Evolutionary conservation across 2,113 vertebrate species (phyloP).

Genomic region (Chrysochloris asiatica): DNA sequence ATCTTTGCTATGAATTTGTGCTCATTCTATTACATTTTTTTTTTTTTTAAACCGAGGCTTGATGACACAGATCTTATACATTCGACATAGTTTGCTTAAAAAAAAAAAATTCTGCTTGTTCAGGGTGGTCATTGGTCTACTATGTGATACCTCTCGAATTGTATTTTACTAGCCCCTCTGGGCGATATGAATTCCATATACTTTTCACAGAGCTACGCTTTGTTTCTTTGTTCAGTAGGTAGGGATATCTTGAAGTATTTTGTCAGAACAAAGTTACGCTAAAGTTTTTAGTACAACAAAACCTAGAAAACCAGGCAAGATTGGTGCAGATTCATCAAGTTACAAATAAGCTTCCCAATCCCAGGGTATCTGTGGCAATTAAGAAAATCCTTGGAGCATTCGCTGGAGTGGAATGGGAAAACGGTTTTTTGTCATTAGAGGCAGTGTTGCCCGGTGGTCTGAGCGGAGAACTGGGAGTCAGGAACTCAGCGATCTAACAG

Average conservation of each 20-base stretch:
- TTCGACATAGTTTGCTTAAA: background rate
- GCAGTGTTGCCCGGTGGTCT: conserved; percentile 78
- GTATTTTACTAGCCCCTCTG: background rate
- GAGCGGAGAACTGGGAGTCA: conserved; percentile 72
- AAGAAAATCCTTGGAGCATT: conserved; percentile 74
- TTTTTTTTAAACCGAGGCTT: background rate
- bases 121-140: background rate
- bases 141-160: fast-evolving
- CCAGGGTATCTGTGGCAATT: conserved; percentile 59
- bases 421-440: conserved; percentile 74
- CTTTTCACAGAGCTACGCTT: background rate
- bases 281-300: conserved; percentile 72
- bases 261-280: conserved; percentile 61
- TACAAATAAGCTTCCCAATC: conserved; percentile 58
- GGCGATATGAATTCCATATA: background rate
- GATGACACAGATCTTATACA: background rate
- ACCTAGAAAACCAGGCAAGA: conserved; percentile 75
- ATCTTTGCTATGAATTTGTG: background rate
- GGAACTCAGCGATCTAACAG: conserved; percentile 63
- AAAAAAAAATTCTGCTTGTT: background rate
- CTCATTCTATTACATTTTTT: background rate
- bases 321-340: conserved; percentile 75
- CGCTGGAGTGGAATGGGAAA: conserved; percentile 70
- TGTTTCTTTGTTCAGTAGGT: conserved; percentile 4
- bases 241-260: conserved; percentile 6